Conservation (phyloP, 2,113 vertebrate species). For the Oostethus manadensis region DNA sequence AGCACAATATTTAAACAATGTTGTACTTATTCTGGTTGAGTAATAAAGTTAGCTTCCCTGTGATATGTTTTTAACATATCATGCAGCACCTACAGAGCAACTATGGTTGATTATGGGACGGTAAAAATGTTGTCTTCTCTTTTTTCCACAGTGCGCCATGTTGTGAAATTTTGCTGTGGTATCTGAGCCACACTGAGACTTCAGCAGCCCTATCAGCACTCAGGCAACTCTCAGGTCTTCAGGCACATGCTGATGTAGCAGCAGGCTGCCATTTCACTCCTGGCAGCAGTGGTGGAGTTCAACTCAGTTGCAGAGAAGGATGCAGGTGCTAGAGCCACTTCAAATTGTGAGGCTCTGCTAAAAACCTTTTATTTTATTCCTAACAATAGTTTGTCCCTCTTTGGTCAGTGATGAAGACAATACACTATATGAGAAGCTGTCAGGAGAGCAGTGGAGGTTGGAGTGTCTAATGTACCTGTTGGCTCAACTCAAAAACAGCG, state of each 20-base stretch:
- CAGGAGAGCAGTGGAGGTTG: slow-evolving; percentile 80
- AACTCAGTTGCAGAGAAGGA: slow-evolving; percentile 54
- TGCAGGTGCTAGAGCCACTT: slow-evolving; percentile 65
- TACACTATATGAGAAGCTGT: slow-evolving; percentile 82
- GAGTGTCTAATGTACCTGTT: slow-evolving; percentile 82
- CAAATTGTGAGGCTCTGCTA: neutral
- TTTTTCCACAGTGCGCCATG: slow-evolving; percentile 74
- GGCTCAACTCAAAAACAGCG: slow-evolving; percentile 74
- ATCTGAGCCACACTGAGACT: slow-evolving; percentile 72
- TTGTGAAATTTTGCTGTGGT: slow-evolving; percentile 89
- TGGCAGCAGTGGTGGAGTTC: slow-evolving; percentile 78
- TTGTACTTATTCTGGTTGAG: no score
- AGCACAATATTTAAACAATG: no score
- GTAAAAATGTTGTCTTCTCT: neutral
- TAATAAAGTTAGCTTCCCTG: no score
- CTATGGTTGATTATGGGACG: no score
- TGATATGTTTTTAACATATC: no score
- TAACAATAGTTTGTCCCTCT: neutral
- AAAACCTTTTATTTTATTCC: neutral
- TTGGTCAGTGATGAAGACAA: slow-evolving; percentile 77
- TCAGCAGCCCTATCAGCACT: slow-evolving; percentile 63
- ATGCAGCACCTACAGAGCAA: no score
- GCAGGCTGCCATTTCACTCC: slow-evolving; percentile 67
- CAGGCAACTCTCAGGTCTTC: slow-evolving; percentile 71
- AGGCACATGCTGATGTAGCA: slow-evolving; percentile 47